Evolutionary conservation across 2,797 vertebrate species (phyloP), one percentile per base, ranked within the genome.

Genomic region (Psittacula echo): DNA sequence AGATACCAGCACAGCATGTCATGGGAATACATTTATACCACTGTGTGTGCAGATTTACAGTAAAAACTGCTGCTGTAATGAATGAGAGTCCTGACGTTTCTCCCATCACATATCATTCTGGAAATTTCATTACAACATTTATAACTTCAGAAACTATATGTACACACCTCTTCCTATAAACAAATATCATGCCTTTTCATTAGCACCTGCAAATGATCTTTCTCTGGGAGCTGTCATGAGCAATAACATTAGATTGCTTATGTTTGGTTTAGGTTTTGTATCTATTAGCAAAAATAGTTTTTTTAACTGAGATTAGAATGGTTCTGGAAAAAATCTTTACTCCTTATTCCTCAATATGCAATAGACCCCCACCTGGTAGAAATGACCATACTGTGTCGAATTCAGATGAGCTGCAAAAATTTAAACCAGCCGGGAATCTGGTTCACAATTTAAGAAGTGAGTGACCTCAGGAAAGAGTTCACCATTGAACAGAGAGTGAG

Each of bases 1-100:
- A 86, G 61, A 13, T 23, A 53, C 1, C 0, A 2, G 27, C 13
- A 34, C 4, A 2, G 11, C 5, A 41, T 45, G 22, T 4, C 62
- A 7, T 3, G 2, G 51, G 27, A 73, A 51, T 22, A 27, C 2
- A 32, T 48, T 72, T 87, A 32, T 23, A 51, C 13, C 15, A 20
- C 32, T 17, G 6, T 32, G 11, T 2, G 2, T 41, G 19, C 16
- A 53, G 7, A 67, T 39, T 60, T 67, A 22, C 32, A 47, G n/a
- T 60, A 74, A 86, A 68, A 85, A n/a, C 13, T 53, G 12, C 20
- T 68, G 11, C 17, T 1, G 1, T 37, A 37, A 85, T 51, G 15
- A 89, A 82, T 27, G 13, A 87, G 24, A 50, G 2, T 68, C 15
- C 45, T 47, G 50, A 77, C 11, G 12, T 50, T 19, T 81, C 8